Percentiles rank a stretch among this genome's conserved stretches.
Evolutionary conservation across 1,140 invertebrate species (phyloP).

Genomic region (Magallana angulata): DNA sequence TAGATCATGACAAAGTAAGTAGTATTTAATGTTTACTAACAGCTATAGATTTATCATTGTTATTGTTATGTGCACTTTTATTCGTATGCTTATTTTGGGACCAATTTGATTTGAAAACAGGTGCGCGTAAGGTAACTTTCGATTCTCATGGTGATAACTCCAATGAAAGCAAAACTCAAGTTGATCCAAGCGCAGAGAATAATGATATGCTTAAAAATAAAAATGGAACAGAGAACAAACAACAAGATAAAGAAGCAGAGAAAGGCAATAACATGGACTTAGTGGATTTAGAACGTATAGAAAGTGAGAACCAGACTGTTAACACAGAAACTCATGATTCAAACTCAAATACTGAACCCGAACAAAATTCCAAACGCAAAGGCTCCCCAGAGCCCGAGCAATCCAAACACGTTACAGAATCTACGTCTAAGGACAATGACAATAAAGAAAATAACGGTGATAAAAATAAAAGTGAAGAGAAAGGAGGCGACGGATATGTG

Average conservation of each 20-base stretch:
- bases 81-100: not conserved
- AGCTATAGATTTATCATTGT: not conserved
- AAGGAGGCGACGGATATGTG: constrained; percentile 13
- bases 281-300: not conserved
- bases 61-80: not conserved
- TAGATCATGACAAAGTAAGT: not conserved
- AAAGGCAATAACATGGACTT: not conserved
- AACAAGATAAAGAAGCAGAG: not conserved
- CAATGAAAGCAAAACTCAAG: not conserved
- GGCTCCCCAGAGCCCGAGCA: not conserved
- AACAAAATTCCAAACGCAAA: not conserved
- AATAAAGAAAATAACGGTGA: not conserved
- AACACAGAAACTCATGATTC: not conserved
- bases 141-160: not conserved
- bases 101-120: constrained; percentile 9
- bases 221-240: not conserved
- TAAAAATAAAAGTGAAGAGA: not conserved
- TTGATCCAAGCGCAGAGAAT: not conserved
- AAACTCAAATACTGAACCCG: not conserved
- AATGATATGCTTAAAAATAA: not conserved
- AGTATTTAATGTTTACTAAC: not conserved
- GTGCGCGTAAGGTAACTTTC: constrained; percentile 1
- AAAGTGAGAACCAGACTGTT: not conserved
- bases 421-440: not conserved
- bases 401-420: not conserved